These are phyloP conservation scores for Cynaeus angustus DNA, from an alignment of 2,888 invertebrate species.

Conservation along the genomic window DNA sequence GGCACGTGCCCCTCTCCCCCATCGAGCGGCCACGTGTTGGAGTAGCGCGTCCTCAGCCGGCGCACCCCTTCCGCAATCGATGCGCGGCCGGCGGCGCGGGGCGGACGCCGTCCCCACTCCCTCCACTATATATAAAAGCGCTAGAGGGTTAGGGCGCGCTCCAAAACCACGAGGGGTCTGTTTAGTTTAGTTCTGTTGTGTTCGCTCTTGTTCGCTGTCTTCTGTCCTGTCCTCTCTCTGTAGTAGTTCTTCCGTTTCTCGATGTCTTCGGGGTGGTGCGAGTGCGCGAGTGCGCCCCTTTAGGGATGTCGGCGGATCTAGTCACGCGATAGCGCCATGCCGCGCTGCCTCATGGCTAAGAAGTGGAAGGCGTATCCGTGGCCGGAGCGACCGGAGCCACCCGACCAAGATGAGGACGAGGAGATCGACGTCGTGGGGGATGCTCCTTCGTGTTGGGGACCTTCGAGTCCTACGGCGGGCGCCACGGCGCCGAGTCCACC, in stretches of 20 bases:
- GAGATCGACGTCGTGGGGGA: slow-evolving; percentile 93
- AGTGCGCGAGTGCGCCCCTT: slow-evolving; percentile 41
- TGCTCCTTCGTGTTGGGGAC: slow-evolving; percentile 77
- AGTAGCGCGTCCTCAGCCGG: slow-evolving; percentile 45
- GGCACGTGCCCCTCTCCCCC: slow-evolving; percentile 58
- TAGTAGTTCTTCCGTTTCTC: slow-evolving; percentile 54
- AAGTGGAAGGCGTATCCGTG: slow-evolving; percentile 93
- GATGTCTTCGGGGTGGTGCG: slow-evolving; percentile 31
- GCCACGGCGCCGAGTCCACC: slow-evolving; percentile 84
- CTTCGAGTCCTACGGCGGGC: slow-evolving; percentile 84
- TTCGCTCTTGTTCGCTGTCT: slow-evolving; percentile 63
- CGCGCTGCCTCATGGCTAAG: slow-evolving; percentile 96
- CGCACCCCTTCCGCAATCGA: slow-evolving; percentile 45
- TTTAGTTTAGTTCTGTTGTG: slow-evolving; percentile 72
- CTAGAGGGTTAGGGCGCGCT: slow-evolving; percentile 70
- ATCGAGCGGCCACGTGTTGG: slow-evolving; percentile 60
- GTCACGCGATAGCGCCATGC: slow-evolving; percentile 81
- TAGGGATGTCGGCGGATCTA: slow-evolving; percentile 14
- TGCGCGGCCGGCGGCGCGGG: slow-evolving; percentile 44
- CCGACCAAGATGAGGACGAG: slow-evolving; percentile 79
- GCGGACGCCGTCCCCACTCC: slow-evolving; percentile 51
- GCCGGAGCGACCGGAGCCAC: slow-evolving; percentile 77
- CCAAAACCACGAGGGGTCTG: slow-evolving; percentile 76
- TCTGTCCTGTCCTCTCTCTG: slow-evolving; percentile 68
- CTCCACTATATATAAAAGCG: slow-evolving; percentile 72